Percentiles rank a stretch among this genome's conserved stretches.
These are phyloP conservation scores for Antheraea assamensis DNA, from an alignment of 2,888 invertebrate species.

Conservation along the genomic window DNA sequence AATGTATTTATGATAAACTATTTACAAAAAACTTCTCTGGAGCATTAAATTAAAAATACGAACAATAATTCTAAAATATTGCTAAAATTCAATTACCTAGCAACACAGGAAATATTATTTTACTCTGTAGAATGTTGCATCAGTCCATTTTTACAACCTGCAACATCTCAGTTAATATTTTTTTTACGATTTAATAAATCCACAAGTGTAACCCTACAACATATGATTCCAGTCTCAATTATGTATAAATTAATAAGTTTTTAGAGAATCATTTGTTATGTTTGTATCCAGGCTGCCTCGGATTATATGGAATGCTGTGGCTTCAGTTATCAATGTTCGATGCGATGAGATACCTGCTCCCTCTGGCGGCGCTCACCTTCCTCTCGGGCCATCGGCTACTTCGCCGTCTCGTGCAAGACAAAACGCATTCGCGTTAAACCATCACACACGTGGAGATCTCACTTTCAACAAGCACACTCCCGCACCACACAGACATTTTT, in stretches of 20 bases:
- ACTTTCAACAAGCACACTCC: neutral
- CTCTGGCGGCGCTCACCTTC: slow-evolving; percentile 94
- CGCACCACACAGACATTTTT: neutral
- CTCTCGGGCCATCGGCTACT: slow-evolving; percentile 96
- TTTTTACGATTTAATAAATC: no score
- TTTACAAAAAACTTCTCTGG: no score
- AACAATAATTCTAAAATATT: no score
- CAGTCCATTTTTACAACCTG: no score
- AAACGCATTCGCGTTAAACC: slow-evolving; percentile 26
- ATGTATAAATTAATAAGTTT: neutral
- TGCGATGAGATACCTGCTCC: slow-evolving; percentile 93
- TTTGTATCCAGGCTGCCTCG: slow-evolving; percentile 86
- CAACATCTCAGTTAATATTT: no score
- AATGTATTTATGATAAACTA: no score
- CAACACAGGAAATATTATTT: no score
- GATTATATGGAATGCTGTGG: slow-evolving; percentile 96
- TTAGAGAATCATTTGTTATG: slow-evolving; percentile 32
- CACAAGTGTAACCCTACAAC: no score
- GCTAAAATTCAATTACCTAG: no score
- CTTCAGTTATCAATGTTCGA: slow-evolving; percentile 97
- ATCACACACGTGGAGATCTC: neutral
- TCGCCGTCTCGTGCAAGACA: slow-evolving; percentile 85
- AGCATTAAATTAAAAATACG: no score
- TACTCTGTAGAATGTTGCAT: no score
- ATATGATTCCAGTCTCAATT: neutral